phyloP scores from a whole-genome alignment of 2,797 vertebrate genomes.

The Periophthalmus magnuspinnatus region DNA sequence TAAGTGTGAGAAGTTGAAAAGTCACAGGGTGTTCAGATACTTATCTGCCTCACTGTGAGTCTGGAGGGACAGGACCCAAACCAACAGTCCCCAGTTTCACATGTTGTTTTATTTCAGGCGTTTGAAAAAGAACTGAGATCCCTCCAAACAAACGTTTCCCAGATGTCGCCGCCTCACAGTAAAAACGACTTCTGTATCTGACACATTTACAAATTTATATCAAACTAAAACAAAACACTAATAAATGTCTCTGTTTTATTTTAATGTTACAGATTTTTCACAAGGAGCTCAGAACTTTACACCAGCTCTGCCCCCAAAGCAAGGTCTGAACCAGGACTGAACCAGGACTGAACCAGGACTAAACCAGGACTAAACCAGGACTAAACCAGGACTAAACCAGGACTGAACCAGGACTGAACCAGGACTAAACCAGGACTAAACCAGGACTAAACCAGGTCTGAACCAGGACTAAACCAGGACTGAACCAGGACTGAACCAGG shows the following conservation, averaged over 20 bases:
- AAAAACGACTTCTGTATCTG: background rate
- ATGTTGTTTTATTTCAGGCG: constrained; percentile 16
- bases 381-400: too few relatives aligned
- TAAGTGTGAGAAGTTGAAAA: too few relatives aligned
- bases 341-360: background rate
- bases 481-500: too few relatives aligned
- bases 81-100: too few relatives aligned
- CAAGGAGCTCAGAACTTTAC: background rate
- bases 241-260: background rate
- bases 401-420: too few relatives aligned
- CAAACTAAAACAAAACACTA: background rate
- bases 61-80: too few relatives aligned
- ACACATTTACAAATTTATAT: background rate
- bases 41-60: too few relatives aligned
- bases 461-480: too few relatives aligned
- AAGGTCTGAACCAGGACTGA: background rate
- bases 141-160: fast-evolving
- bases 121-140: constrained; percentile 42
- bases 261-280: background rate
- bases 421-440: too few relatives aligned
- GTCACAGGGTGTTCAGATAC: too few relatives aligned
- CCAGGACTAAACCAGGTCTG: too few relatives aligned
- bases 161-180: background rate
- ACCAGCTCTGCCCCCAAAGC: background rate
- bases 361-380: background rate